These are phyloP conservation scores for Norana najaformis DNA, from an alignment of 2,888 invertebrate genomes.

Conservation along the genomic window DNA sequence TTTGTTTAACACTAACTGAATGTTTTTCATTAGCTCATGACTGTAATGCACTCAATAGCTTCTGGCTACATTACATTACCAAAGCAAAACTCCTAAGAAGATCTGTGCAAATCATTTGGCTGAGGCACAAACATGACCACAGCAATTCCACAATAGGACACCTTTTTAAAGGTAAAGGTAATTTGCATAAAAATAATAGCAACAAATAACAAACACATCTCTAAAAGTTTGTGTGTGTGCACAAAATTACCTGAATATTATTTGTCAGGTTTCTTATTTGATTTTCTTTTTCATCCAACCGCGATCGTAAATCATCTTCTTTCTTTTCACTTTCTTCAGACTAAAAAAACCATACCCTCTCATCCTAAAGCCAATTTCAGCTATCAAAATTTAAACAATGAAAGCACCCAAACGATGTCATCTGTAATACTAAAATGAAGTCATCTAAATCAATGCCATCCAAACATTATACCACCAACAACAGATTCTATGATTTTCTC, in stretches of 20 bases:
- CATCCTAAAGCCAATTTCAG: too few species aligned
- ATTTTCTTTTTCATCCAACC: slow-evolving; percentile 1
- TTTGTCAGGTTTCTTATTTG: neutral
- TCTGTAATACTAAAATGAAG: neutral
- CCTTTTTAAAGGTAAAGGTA: too few species aligned
- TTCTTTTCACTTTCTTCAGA: neutral
- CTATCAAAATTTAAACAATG: neutral
- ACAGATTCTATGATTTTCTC: neutral
- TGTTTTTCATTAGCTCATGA: too few species aligned
- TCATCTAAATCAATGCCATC: too few species aligned
- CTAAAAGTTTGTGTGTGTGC: neutral
- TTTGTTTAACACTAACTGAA: too few species aligned
- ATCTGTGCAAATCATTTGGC: too few species aligned
- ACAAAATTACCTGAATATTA: neutral
- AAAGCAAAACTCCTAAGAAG: too few species aligned
- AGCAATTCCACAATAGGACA: too few species aligned
- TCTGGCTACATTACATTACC: too few species aligned
- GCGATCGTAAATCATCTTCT: neutral
- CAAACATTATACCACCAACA: too few species aligned
- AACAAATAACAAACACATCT: neutral
- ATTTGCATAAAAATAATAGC: neutral
- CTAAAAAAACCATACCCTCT: neutral
- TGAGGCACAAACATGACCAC: too few species aligned
- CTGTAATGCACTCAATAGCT: too few species aligned
- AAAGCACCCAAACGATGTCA: neutral